Base-by-base conservation (phyloP, 2,113 vertebrate species). In the Myxocyprinus asiaticus region DNA sequence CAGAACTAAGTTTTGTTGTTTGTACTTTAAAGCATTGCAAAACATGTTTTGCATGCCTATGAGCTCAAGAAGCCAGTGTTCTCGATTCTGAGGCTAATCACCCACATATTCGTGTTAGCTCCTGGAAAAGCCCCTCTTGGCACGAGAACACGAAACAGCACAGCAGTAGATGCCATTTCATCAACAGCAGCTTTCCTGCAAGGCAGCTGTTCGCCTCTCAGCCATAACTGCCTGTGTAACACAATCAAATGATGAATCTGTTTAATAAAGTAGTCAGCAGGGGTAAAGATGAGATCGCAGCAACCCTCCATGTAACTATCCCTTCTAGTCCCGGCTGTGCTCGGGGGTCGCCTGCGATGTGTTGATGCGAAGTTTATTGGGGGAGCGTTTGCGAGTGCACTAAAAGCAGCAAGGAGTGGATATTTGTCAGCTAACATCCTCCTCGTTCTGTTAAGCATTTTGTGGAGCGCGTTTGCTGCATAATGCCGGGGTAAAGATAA, bases 21-120 rank as follows among this genome's bases (percentile, higher is more conserved):
- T 33, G 22, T 33, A 33, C 22, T 33, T 33, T 33, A 33, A 33
- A 33, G 22, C 22, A 33, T 33, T 33, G 22, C 22, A 33, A 33
- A 33, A 33, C 4, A 55, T 55, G 53, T 55, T 55, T 10, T 11
- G 53, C 11, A 12, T 12, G 42, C 48, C n/a, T 48, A 33, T 33
- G 3, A 33, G 22, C 43, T 45, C n/a, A n/a, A 58, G 69, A 59
- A 17, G 42, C n/a, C n/a, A 44, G n/a, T 11, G 42, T 12, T 61
- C 83, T 76, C 79, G 78, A 85, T 88, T 88, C 85, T 44, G 3
- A 87, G 83, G 86, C 85, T 85, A 86, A 89, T 90, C 83, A 85
- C 78, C 69, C 68, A 86, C 81, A 58, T 82, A 82, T 82, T 79
- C 79, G 74, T 82, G 77, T 80, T 85, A 76, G 70, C 48, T 50